Percentiles rank a stretch among this genome's conserved stretches.
Evolutionary conservation across 2,113 vertebrate genomes (phyloP).

Genomic region (Aythya baeri): DNA sequence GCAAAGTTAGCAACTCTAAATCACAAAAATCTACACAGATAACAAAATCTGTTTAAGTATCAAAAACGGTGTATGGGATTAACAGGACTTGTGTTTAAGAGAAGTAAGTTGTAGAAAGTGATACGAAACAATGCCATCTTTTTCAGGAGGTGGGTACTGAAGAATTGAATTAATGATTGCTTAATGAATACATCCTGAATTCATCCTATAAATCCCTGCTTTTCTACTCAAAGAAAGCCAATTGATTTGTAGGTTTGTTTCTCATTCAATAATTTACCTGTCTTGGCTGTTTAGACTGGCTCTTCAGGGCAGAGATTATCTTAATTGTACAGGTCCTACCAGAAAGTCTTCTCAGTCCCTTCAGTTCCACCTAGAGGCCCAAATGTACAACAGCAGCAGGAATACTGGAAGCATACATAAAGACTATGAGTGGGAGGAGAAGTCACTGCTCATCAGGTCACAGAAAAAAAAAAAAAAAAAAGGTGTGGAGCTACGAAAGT

Average conservation of each 20-base stretch:
- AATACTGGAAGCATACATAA: not conserved
- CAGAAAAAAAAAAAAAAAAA: not conserved
- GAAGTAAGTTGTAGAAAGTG: not conserved
- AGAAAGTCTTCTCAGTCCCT: not conserved
- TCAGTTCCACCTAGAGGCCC: constrained; percentile 64
- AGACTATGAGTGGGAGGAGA: not conserved
- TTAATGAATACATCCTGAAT: not conserved
- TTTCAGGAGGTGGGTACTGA: not conserved
- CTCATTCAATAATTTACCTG: not conserved
- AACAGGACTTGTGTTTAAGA: not conserved
- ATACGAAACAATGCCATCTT: not conserved
- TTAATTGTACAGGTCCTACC: not conserved
- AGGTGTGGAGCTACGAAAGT: not conserved
- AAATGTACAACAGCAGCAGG: not conserved
- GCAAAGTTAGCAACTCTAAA: not conserved
- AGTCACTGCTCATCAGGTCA: not conserved
- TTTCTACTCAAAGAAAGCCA: not conserved
- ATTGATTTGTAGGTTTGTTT: not conserved
- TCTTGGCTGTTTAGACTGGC: not conserved
- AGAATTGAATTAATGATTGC: not conserved
- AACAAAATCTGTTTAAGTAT: not conserved
- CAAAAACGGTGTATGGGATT: not conserved
- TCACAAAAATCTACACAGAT: not conserved
- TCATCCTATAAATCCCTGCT: not conserved
- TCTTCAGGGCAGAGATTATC: not conserved